Conservation (phyloP, 2,113 vertebrate genomes). For the Bostrychus sinensis region DNA sequence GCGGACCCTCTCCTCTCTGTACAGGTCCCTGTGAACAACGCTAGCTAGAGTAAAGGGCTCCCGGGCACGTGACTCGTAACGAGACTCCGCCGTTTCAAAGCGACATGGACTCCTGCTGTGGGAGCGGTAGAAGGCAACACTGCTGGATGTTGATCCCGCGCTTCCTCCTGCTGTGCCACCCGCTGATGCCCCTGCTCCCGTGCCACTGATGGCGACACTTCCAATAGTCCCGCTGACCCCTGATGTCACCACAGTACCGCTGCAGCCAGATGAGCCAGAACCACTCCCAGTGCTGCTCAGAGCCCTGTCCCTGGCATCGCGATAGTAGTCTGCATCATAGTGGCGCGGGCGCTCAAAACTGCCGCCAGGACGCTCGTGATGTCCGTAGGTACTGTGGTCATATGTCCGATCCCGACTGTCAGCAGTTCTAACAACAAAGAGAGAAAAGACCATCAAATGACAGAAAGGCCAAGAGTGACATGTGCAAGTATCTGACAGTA, state of each 20-base stretch:
- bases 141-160: slow-evolving; percentile 65
- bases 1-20: slow-evolving; percentile 92
- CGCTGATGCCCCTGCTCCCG: slow-evolving; percentile 78
- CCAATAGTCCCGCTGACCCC: slow-evolving; percentile 81
- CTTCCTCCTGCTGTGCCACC: slow-evolving; percentile 57
- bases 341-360: slow-evolving; percentile 96
- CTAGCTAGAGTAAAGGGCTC: slow-evolving; percentile 95
- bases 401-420: slow-evolving; percentile 97
- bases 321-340: slow-evolving; percentile 98
- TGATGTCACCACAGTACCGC: slow-evolving; percentile 70
- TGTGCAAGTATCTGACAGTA: slow-evolving; percentile 32
- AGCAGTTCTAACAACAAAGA: slow-evolving; percentile 86
- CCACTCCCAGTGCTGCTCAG: slow-evolving; percentile 79
- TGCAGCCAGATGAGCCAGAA: slow-evolving; percentile 62
- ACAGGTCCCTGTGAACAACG: slow-evolving; percentile 97
- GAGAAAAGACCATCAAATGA: slow-evolving; percentile 58
- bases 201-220: slow-evolving; percentile 76
- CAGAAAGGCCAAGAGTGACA: slow-evolving; percentile 4
- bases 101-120: slow-evolving; percentile 96
- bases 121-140: slow-evolving; percentile 91
- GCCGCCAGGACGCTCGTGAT: slow-evolving; percentile 95
- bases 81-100: slow-evolving; percentile 93
- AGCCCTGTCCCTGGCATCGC: slow-evolving; percentile 92
- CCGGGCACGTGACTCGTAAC: slow-evolving; percentile 92
- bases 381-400: slow-evolving; percentile 99